Conservation (phyloP, 2,888 invertebrate genomes). For the Ctena decussata region DNA sequence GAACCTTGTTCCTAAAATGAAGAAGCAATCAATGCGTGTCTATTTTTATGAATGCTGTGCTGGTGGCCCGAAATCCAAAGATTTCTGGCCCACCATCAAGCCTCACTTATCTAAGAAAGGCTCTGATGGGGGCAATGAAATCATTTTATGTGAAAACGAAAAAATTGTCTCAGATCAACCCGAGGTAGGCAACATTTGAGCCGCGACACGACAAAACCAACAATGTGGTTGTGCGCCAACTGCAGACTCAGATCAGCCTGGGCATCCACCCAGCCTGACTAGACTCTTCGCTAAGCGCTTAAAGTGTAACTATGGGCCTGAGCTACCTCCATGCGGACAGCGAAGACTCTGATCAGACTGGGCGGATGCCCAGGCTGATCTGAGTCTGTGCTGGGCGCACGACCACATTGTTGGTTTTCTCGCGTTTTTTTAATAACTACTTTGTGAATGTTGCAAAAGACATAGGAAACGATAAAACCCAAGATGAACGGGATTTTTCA, state of each 20-base stretch:
- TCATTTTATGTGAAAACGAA: not conserved
- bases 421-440: not conserved
- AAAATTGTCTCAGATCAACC: not conserved
- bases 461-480: not conserved
- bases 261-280: no score
- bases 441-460: slow-evolving; percentile 6
- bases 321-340: no score
- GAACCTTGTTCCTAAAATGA: not conserved
- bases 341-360: no score
- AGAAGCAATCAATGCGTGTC: not conserved
- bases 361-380: no score
- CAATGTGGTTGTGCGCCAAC: no score
- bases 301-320: no score
- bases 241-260: no score
- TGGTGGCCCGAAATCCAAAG: not conserved
- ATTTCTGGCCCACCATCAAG: slow-evolving; percentile 9
- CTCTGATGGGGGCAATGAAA: not conserved
- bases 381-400: no score
- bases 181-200: not conserved
- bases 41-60: not conserved
- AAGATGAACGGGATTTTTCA: not conserved
- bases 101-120: not conserved
- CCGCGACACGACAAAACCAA: no score
- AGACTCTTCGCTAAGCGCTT: no score
- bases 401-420: no score